Base-by-base conservation (phyloP, 92 coral and sea anemone species). In the Epizoanthus stellaris region DNA sequence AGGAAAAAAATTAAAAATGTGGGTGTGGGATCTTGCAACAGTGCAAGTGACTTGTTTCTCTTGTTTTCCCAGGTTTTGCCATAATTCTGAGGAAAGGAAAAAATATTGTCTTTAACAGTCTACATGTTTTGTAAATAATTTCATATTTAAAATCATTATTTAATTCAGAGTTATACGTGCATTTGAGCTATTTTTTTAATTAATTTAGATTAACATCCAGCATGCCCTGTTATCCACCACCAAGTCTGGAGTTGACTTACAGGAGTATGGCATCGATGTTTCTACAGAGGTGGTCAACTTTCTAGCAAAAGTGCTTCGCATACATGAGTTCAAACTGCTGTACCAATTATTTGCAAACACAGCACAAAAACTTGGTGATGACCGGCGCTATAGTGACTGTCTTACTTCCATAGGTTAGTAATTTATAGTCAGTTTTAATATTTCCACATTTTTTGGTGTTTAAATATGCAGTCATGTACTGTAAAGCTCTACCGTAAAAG, bases 231-330 rank as follows among this genome's bases (percentile, higher is more conserved):
- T 69, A 20, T 70, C 85, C 54, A 68, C 95, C 64, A 67, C 70
- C 56, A 87, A 87, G 30, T 87, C 75, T 21, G 23, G 47, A 12
- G 81, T 74, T 36, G 21, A 14, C 5, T 69, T 85, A 20, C 68
- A 67, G 25, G n/a, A 62, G 49, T 58, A 21, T 81, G 98, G 95
- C 15, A 79, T 94, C 2, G 73, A 59, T 11, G 86, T 89, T 5
- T 91, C 98, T 7, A 94, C 95, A 13, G 89, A 94, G 67, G 87
- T 89, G 42, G 91, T 94, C 19, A 87, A 89, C 87, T 90, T 91
- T 56, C 83, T 94, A 19, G 98, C 98, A 4, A 94, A 94, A 66
- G 92, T 90, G 64, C n/a, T 94, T 65, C 79, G 76, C 52, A 88
- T 82, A 57, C 73, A 87, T 70, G 98, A 94, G 85, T 94, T 94